phyloP scores from a whole-genome alignment of 2,113 vertebrate species.

The Hyaena hyaena region DNA sequence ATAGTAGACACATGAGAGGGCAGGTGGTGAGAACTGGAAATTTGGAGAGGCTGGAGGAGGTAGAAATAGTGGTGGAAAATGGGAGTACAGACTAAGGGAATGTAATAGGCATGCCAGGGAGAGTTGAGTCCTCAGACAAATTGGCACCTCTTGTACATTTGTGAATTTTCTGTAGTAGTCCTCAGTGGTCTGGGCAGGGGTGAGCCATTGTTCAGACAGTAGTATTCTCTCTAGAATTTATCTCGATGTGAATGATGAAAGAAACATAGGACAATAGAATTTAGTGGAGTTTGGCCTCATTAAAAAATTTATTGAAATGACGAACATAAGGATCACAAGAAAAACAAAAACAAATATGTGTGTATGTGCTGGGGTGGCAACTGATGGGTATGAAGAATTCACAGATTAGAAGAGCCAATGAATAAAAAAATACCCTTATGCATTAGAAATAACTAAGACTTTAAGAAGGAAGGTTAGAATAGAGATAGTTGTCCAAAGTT shows the following conservation, averaged over 20 bases:
- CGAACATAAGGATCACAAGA: neutral
- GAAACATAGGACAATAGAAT: neutral
- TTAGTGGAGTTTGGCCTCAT: neutral
- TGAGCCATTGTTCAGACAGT: neutral
- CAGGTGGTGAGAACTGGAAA: neutral
- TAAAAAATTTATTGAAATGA: neutral
- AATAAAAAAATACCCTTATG: neutral
- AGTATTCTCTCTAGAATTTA: neutral
- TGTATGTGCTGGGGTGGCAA: neutral
- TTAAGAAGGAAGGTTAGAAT: neutral
- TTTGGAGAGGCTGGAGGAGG: neutral
- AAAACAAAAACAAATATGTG: neutral
- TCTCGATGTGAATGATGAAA: neutral
- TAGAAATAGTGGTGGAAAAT: neutral
- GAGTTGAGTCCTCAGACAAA: neutral
- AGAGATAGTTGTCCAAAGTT: constrained; percentile 31
- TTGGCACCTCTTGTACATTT: neutral
- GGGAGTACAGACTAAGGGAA: neutral
- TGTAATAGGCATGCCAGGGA: neutral
- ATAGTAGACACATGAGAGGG: neutral
- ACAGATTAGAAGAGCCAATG: neutral
- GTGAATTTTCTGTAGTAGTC: neutral
- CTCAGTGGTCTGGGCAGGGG: neutral
- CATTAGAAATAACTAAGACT: neutral
- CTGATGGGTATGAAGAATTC: neutral